A percentile compares a stretch with the other conserved stretches of the same genome.
These are phyloP conservation scores for Phlogophora meticulosa DNA, from an alignment of 2,888 invertebrate species.

Conservation along the genomic window DNA sequence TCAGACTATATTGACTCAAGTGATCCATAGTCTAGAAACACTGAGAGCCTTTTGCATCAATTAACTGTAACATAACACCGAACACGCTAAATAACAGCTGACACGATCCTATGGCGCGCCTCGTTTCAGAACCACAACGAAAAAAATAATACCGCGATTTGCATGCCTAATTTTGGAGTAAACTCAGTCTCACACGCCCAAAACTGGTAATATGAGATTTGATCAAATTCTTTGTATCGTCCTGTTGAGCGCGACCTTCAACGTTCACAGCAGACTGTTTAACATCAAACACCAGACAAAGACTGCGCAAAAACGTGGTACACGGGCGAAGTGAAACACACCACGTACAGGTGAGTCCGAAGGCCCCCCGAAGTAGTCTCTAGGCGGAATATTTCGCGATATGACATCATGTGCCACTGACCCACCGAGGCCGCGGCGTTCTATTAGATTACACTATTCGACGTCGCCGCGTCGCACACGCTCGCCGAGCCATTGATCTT, in stretches of 20 bases:
- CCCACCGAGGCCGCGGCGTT: slow-evolving; percentile 86
- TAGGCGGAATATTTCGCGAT: slow-evolving; percentile 80
- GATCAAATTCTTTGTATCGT: slow-evolving; percentile 64
- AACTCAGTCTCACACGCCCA: slow-evolving; percentile 42
- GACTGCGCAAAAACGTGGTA: slow-evolving; percentile 65
- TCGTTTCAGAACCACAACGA: slow-evolving; percentile 26
- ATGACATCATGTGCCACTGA: slow-evolving; percentile 89
- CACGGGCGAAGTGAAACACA: slow-evolving; percentile 64
- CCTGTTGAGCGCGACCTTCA: slow-evolving; percentile 56
- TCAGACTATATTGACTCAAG: slow-evolving; percentile 41
- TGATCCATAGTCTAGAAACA: slow-evolving; percentile 30
- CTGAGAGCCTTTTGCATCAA: slow-evolving; percentile 22
- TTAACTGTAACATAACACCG: slow-evolving; percentile 33
- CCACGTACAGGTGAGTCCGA: slow-evolving; percentile 64
- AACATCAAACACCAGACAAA: slow-evolving; percentile 66
- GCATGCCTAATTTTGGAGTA: slow-evolving; percentile 49
- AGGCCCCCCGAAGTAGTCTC: slow-evolving; percentile 72
- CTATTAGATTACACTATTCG: slow-evolving; percentile 74
- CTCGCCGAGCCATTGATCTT: slow-evolving; percentile 68
- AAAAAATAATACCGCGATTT: slow-evolving; percentile 41
- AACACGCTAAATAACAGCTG: slow-evolving; percentile 45
- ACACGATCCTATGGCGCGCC: slow-evolving; percentile 26
- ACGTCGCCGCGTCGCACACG: slow-evolving; percentile 63
- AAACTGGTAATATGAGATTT: slow-evolving; percentile 64
- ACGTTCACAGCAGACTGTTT: slow-evolving; percentile 63